Conservation (phyloP, 2,797 vertebrate species). For the Rhinophrynus dorsalis region DNA sequence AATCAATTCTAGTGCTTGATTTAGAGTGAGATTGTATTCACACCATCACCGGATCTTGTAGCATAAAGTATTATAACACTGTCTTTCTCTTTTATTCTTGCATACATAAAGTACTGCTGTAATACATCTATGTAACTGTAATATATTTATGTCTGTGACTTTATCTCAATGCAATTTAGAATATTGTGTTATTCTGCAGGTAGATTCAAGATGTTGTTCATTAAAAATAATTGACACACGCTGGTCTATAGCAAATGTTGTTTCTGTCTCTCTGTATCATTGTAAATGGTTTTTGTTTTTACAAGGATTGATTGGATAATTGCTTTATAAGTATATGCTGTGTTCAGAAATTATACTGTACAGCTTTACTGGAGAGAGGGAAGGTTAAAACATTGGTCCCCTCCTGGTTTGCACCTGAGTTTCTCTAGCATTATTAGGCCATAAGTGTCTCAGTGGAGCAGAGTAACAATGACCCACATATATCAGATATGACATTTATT, state of each 20-base stretch:
- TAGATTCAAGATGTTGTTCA: too few relatives aligned
- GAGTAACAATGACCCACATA: constrained; percentile 36
- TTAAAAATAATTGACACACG: too few relatives aligned
- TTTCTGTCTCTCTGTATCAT: background rate
- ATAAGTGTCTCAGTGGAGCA: constrained; percentile 32
- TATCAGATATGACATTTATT: constrained; percentile 46
- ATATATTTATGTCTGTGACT: too few relatives aligned
- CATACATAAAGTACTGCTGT: too few relatives aligned
- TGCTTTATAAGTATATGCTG: constrained; percentile 18
- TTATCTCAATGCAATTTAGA: too few relatives aligned
- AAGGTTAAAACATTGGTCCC: constrained; percentile 20
- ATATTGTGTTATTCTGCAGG: too few relatives aligned
- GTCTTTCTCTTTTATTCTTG: too few relatives aligned
- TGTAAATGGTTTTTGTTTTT: constrained; percentile 1
- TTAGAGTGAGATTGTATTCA: too few relatives aligned
- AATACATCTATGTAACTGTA: too few relatives aligned
- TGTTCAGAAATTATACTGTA: constrained; percentile 27
- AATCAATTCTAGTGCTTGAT: too few relatives aligned
- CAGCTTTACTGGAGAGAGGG: constrained; percentile 3
- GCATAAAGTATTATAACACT: too few relatives aligned
- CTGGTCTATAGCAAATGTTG: background rate
- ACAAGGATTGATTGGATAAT: constrained; percentile 6
- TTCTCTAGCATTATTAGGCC: constrained; percentile 23
- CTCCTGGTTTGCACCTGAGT: constrained; percentile 43
- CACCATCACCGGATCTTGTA: too few relatives aligned